Percentiles rank a stretch among this genome's conserved stretches.
phyloP scores from a whole-genome alignment of 2,888 invertebrate species.

The Acleris sparsana region DNA sequence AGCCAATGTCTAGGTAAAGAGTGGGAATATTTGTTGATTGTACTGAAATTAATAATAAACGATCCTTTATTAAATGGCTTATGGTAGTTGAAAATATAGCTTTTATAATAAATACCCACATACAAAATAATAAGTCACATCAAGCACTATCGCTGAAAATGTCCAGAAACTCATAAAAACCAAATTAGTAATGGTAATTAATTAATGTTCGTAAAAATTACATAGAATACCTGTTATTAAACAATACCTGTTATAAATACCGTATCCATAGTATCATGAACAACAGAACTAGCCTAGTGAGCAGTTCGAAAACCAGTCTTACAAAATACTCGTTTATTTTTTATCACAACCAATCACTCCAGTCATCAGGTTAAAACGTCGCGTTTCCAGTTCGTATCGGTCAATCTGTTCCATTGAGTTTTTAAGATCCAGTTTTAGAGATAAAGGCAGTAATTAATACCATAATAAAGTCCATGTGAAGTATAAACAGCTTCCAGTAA shows the following conservation, averaged over 20 bases:
- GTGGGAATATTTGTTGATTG: no score
- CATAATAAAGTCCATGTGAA: slow-evolving; percentile 3
- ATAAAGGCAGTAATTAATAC: slow-evolving; percentile 14
- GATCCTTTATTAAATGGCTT: no score
- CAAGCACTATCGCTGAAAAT: no score
- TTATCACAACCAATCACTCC: slow-evolving; percentile 11
- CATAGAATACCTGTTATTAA: background rate
- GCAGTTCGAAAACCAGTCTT: slow-evolving; percentile 5
- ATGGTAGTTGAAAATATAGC: no score
- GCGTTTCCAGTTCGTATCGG: slow-evolving; percentile 19
- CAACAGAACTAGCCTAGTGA: background rate
- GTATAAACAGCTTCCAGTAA: slow-evolving; percentile 1
- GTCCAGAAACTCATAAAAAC: no score
- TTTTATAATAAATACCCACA: no score
- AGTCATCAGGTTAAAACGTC: slow-evolving; percentile 11
- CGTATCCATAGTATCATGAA: no score
- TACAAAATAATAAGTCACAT: no score
- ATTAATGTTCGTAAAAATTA: no score
- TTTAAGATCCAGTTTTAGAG: slow-evolving; percentile 19
- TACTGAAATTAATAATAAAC: no score
- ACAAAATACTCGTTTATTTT: slow-evolving; percentile 6
- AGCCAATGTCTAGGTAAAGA: no score
- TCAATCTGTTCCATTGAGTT: slow-evolving; percentile 17
- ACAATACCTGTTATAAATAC: background rate
- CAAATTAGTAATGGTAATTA: no score